phyloP scores from a whole-genome alignment of 2,888 invertebrate species.

The Agrochola lychnidis region DNA sequence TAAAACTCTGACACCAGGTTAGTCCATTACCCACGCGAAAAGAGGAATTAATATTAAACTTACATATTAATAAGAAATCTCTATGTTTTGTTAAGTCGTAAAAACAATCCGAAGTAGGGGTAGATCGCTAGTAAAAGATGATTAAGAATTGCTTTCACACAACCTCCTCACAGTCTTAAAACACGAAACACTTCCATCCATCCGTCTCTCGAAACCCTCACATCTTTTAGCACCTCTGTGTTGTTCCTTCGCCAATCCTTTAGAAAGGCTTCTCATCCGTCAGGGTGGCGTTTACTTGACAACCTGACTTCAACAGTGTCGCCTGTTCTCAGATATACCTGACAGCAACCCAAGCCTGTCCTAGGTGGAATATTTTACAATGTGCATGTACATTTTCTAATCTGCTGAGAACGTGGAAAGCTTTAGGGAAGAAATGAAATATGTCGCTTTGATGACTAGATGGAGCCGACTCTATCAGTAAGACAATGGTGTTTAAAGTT shows the following conservation, averaged over 20 bases:
- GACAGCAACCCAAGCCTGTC: slow-evolving; percentile 12
- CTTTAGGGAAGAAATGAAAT: slow-evolving; percentile 16
- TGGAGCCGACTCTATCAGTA: neutral
- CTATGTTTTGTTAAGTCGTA: too few relatives aligned
- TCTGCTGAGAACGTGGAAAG: neutral
- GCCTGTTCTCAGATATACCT: slow-evolving; percentile 2
- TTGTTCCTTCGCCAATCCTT: slow-evolving; percentile 24
- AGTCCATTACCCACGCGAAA: too few relatives aligned
- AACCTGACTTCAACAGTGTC: slow-evolving; percentile 21
- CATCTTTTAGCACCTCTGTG: slow-evolving; percentile 28
- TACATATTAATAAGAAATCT: too few relatives aligned
- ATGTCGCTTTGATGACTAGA: neutral
- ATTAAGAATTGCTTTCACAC: slow-evolving; percentile 1
- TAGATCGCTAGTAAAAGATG: neutral
- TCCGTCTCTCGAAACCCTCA: neutral
- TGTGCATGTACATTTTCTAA: slow-evolving; percentile 22
- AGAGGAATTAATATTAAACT: too few relatives aligned
- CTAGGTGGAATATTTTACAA: slow-evolving; percentile 34
- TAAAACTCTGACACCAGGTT: too few relatives aligned
- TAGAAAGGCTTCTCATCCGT: slow-evolving; percentile 24
- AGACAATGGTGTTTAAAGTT: neutral
- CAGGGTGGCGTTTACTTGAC: slow-evolving; percentile 14
- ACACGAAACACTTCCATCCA: neutral
- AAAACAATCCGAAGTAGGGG: neutral
- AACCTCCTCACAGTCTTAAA: neutral